Evolutionary conservation across 1,140 invertebrate species (phyloP), one percentile per base, ranked within the genome.

Genomic region (Hypothenemus hampei): DNA sequence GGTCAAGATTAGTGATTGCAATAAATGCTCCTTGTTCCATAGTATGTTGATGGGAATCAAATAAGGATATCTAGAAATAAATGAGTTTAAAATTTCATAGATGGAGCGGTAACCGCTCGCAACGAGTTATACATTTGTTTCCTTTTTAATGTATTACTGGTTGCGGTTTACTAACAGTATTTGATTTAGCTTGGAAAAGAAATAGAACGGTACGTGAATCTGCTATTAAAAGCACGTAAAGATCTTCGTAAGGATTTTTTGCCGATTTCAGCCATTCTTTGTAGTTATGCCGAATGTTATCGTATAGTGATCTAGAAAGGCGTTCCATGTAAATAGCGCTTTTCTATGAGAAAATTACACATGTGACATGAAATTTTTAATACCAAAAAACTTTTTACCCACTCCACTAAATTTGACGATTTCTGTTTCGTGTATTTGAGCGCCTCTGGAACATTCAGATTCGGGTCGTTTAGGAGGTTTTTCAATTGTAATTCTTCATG

Each of bases 361-460:
- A 8, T 16, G 1, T 2, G 26, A 31, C 13, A 2, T 31, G 26
- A 31, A 31, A 31, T 31, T 11, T n/a, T n/a, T 8, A 13, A 39
- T 19, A 39, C 13, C 5, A 13, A 15, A 8, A 43, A 33, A 35
- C 36, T 20, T 44, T 20, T 58, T 60, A 69, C 69, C 69, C 69
- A 71, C 63, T 71, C 69, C 11, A 48, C 60, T 20, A 69, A 59
- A 24, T 61, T 59, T 7, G 13, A 29, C 4, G 51, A 45, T 31
- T 60, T 49, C n/a, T 58, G 37, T 43, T 62, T 64, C 8, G 63
- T 64, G 51, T 51, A 65, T 36, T 62, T 58, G 13, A 71, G 58
- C 1, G 68, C 68, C 59, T 71, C 68, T 7, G 69, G 69, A 11
- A 71, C 62, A 18, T 67, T 69, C 24, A 72, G 52, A 62, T 69